Conservation (phyloP, 1,140 invertebrate genomes). For the Drosophila equinoxialis region DNA sequence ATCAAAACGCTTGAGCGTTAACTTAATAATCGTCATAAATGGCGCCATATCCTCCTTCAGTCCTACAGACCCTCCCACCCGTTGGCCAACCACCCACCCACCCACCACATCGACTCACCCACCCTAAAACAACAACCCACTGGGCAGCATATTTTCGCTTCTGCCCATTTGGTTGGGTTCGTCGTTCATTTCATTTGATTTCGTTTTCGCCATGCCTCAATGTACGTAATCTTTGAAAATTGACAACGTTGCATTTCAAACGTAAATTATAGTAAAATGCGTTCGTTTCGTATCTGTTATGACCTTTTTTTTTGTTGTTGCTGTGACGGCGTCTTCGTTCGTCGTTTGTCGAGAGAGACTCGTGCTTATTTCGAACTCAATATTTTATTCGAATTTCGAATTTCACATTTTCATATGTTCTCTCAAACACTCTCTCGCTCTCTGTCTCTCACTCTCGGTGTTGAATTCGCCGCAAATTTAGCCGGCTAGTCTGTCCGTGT, state of each 20-base stretch:
- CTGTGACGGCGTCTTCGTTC: conserved; percentile 15
- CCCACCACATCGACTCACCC: too few species aligned
- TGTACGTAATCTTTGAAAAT: conserved; percentile 65
- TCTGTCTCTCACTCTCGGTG: conserved; percentile 11
- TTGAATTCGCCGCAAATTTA: conserved; percentile 65
- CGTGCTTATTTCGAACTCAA: conserved; percentile 63
- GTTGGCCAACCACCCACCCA: neutral
- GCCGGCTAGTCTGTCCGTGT: conserved; percentile 31
- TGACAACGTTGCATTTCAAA: conserved; percentile 63
- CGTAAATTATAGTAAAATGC: conserved; percentile 64
- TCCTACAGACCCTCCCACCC: neutral
- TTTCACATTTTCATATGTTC: conserved; percentile 33
- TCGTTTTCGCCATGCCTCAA: conserved; percentile 65
- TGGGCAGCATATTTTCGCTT: neutral
- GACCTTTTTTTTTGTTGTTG: conserved; percentile 42
- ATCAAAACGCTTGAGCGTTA: conserved; percentile 48
- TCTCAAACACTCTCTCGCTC: neutral
- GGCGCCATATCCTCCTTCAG: conserved; percentile 42
- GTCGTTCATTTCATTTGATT: conserved; percentile 23
- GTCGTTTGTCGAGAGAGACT: neutral
- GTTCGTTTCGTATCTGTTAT: conserved; percentile 34
- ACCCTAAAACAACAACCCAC: neutral
- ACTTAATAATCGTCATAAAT: conserved; percentile 73
- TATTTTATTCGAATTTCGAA: conserved; percentile 78
- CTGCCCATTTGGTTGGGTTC: neutral